Percentiles rank a stretch among this genome's conserved stretches.
Evolutionary conservation across 2,113 vertebrate genomes (phyloP).

Genomic region (Girardinichthys multiradiatus): DNA sequence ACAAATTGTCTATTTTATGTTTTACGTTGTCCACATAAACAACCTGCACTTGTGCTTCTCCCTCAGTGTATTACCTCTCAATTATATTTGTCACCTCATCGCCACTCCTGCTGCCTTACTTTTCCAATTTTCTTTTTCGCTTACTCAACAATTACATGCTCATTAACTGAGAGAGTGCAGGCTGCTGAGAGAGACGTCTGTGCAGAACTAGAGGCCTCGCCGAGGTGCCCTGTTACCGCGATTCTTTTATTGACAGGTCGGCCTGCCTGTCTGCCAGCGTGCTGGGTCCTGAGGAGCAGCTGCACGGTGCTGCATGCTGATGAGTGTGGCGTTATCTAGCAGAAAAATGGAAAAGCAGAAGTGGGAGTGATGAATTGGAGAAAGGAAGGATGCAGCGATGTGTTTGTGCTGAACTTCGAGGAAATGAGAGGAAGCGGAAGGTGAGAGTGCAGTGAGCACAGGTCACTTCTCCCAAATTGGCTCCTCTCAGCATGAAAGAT

Average conservation of each 20-base stretch:
- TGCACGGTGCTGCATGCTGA: conserved; percentile 66
- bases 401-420: conserved; percentile 35
- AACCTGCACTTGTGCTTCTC: conserved; percentile 31
- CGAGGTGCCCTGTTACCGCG: conserved; percentile 46
- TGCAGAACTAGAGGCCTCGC: conserved; percentile 46
- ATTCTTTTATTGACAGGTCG: conserved; percentile 64
- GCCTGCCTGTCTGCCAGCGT: conserved; percentile 50
- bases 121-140: conserved; percentile 45
- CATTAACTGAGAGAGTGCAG: conserved; percentile 50
- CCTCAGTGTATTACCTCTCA: conserved; percentile 7
- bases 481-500: conserved; percentile 65
- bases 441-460: conserved; percentile 52
- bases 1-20: conserved; percentile 46
- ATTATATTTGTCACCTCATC: conserved; percentile 29
- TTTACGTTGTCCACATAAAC: conserved; percentile 28
- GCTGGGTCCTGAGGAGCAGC: conserved; percentile 49
- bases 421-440: conserved; percentile 21
- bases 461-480: conserved; percentile 73
- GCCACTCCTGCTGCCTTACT: conserved; percentile 8
- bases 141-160: conserved; percentile 67
- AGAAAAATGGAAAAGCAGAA: conserved; percentile 33
- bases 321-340: conserved; percentile 52
- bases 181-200: conserved; percentile 56
- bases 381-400: conserved; percentile 42
- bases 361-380: conserved; percentile 28